Conservation (phyloP, 1,140 invertebrate species). For the Tetramorium alpestre region DNA sequence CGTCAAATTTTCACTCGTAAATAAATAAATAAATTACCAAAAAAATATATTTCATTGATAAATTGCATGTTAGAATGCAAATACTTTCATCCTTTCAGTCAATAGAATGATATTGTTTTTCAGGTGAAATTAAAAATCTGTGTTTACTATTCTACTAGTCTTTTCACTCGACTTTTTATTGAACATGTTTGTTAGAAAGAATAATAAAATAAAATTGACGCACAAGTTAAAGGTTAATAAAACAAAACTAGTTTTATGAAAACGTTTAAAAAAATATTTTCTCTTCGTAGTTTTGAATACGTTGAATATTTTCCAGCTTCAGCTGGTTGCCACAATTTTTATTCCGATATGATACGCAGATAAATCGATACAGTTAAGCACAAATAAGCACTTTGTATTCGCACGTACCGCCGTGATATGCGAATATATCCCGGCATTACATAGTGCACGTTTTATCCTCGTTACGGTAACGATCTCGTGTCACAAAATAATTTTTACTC, state of each 20-base stretch:
- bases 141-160: background rate
- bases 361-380: slow-evolving; percentile 23
- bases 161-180: background rate
- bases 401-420: background rate
- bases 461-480: slow-evolving; percentile 48
- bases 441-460: slow-evolving; percentile 25
- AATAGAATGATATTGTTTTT: background rate
- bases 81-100: background rate
- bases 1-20: background rate
- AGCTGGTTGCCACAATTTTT: slow-evolving; percentile 6
- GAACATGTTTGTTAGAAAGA: background rate
- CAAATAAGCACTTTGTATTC: slow-evolving; percentile 29
- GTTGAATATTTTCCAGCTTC: background rate
- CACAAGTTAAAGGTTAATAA: background rate
- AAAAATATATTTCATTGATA: background rate
- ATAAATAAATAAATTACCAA: background rate
- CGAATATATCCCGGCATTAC: background rate
- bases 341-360: background rate
- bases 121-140: background rate
- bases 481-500: slow-evolving; percentile 14
- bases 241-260: slow-evolving; percentile 7
- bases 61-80: background rate
- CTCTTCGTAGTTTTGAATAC: background rate
- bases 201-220: background rate
- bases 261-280: background rate